Evolutionary conservation across 2,797 vertebrate genomes (phyloP), one percentile per base, ranked within the genome.

Genomic region (Oreonectes daqikongensis): DNA sequence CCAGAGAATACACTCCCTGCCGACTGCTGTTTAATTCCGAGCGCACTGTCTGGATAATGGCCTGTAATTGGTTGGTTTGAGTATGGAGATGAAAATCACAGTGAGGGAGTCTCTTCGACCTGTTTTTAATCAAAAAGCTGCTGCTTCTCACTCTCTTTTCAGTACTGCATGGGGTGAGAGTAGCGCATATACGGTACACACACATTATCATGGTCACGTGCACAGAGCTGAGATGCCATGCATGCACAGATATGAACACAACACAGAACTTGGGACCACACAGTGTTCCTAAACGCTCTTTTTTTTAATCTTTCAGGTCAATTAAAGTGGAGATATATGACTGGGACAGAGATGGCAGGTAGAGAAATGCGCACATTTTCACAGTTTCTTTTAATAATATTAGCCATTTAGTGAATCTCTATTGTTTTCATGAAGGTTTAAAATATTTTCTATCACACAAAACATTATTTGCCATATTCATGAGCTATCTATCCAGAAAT

Each of bases 181-280:
- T n/a, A 60, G 26, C 17, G 9, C 28, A 28, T 28, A 57, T 57
- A 17, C 53, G 14, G 53, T 50, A 20, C 20, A 18, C 38, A 18
- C 38, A 26, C 42, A 28, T 26, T 26, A 57, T 26, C 3, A 9
- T 59, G 53, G 2, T 3, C 90, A 92, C 84, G 90, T 90, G 90
- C 89, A 92, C 85, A 88, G 91, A 85, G 91, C 91, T 1, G 89
- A 90, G 65, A 91, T 89, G 8, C 10, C 35, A 10, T 4, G 15
- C 10, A n/a, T 52, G 15, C 22, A 52, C 40, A 50, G 50, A 73
- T 15, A 30, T 44, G 46, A 15, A 71, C n/a, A 69, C 64, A 57
- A 46, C 30, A 57, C 17, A 28, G 59, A 53, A 73, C 38, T 52
- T 6, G 59, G 8, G 20, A 1, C n/a, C 44, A 46, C 7, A 22